Evolutionary conservation across 2,888 invertebrate genomes (phyloP).

Genomic region (Chymomyza procnemis): DNA sequence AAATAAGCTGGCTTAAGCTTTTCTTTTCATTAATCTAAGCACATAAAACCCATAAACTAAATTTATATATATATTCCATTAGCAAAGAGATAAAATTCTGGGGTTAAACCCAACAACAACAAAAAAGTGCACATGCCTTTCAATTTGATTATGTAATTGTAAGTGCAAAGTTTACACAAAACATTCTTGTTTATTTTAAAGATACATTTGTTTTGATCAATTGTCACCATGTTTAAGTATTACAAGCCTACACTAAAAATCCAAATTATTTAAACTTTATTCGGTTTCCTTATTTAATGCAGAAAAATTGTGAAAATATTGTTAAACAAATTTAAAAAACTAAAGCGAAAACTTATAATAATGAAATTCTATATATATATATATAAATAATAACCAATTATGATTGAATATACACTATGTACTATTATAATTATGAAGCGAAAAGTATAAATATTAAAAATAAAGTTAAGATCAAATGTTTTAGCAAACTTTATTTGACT

Average conservation of each 20-base stretch:
- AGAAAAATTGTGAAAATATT: constrained; percentile 60
- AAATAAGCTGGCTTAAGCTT: not conserved
- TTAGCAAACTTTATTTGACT: constrained; percentile 14
- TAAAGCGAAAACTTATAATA: constrained; percentile 33
- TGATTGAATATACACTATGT: constrained; percentile 11
- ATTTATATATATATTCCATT: not conserved
- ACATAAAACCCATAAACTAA: not conserved
- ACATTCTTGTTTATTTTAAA: constrained; percentile 60
- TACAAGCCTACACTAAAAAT: constrained; percentile 33
- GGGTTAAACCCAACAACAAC: not conserved
- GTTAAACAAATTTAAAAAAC: constrained; percentile 51
- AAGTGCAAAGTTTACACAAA: constrained; percentile 67
- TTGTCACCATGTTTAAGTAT: constrained; percentile 47
- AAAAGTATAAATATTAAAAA: constrained; percentile 30
- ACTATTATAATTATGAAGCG: constrained; percentile 19
- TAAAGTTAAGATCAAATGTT: constrained; percentile 63
- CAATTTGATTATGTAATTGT: constrained; percentile 41
- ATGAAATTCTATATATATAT: constrained; percentile 27
- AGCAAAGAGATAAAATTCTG: not conserved
- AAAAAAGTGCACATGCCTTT: constrained; percentile 12
- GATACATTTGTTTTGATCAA: constrained; percentile 15
- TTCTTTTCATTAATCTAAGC: not conserved
- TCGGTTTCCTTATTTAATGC: constrained; percentile 47
- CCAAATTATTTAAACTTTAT: constrained; percentile 37
- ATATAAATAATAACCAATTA: constrained; percentile 32